Conservation (phyloP, 2,888 invertebrate genomes). For the Pseudanteris insignis region DNA sequence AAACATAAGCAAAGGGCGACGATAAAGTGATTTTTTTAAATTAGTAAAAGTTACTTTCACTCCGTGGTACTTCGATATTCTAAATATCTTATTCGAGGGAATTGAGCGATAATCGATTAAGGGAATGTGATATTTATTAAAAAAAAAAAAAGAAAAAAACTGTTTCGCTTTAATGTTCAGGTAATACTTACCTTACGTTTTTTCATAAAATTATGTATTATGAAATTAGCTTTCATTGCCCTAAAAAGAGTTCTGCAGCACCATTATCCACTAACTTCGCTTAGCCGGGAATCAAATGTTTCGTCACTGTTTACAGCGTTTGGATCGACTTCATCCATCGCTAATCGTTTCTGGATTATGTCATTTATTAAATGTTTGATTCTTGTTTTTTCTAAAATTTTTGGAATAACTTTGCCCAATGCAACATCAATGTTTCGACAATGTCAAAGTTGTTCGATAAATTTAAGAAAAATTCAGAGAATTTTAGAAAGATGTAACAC, state of each 20-base stretch:
- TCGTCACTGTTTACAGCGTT: conserved; percentile 9
- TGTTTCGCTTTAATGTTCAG: conserved; percentile 24
- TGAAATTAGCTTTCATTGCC: conserved; percentile 42
- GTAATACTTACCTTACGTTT: conserved; percentile 7
- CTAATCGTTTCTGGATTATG: conserved; percentile 3
- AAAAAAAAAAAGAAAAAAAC: conserved; percentile 5
- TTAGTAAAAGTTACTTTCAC: conserved; percentile 9
- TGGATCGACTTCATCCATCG: conserved; percentile 8
- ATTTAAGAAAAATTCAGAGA: conserved; percentile 45
- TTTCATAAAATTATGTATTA: neutral
- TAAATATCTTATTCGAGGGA: conserved; percentile 8
- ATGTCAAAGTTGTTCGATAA: conserved; percentile 34
- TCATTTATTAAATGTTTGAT: too few species aligned
- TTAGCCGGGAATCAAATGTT: conserved; percentile 11
- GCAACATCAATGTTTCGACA: conserved; percentile 5
- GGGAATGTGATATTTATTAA: conserved; percentile 32
- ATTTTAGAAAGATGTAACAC: conserved; percentile 44
- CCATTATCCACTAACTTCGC: conserved; percentile 41
- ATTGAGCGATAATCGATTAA: conserved; percentile 35
- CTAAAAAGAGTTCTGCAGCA: conserved; percentile 45
- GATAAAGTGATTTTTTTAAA: neutral
- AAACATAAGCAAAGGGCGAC: neutral
- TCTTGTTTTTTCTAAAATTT: conserved; percentile 39
- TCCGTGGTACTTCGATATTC: conserved; percentile 9
- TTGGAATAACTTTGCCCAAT: conserved; percentile 34